Evolutionary conservation across 2,888 invertebrate genomes (phyloP), one percentile per base, ranked within the genome.

Genomic region (Aphodius sticticus): DNA sequence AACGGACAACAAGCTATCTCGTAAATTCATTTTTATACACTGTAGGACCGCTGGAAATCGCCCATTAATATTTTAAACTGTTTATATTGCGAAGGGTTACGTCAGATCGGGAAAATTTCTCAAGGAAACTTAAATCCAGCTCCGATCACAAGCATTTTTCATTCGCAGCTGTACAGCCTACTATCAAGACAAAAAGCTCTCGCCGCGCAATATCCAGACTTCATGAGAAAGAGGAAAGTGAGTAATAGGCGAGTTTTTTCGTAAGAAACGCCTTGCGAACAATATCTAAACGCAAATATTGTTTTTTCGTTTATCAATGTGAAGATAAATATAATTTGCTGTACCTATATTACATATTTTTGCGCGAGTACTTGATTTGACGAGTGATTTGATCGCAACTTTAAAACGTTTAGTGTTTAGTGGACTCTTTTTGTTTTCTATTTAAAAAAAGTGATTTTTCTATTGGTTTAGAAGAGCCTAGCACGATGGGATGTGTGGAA

Each of bases 401-500:
- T 16, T 69, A 69, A 7, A 14, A 70, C 53, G 7, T 53, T 7
- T 53, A 12, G 53, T 53, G 53, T 53, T 53, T 53, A 53, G 53
- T 53, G 53, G 9, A 53, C 7, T 69, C 0, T 38, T 74, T 16
- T 16, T 9, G 3, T 74, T 78, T 75, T 78, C 72, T 2, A 69
- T 77, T 35, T 53, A 15, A 16, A 53, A 12, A 15, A 76, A 76
- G 9, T 76, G 26, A 53, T 76, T 69, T 76, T 81, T 77, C 78
- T 80, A 87, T 86, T 85, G 85, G 87, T 88, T 82, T 89, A 94
- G 94, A 93, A 84, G 92, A 93, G 89, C 92, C 93, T 77, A 92
- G 92, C 81, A 92, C 93, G 35, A 93, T 92, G 88, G 87, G 87
- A 53, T 93, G 93, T 85, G 92, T 96, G 84, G 96, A 96, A 89